Evolutionary conservation across 2,797 vertebrate species (phyloP), one percentile per base, ranked within the genome.

Genomic region (Enteromius argenteus): DNA sequence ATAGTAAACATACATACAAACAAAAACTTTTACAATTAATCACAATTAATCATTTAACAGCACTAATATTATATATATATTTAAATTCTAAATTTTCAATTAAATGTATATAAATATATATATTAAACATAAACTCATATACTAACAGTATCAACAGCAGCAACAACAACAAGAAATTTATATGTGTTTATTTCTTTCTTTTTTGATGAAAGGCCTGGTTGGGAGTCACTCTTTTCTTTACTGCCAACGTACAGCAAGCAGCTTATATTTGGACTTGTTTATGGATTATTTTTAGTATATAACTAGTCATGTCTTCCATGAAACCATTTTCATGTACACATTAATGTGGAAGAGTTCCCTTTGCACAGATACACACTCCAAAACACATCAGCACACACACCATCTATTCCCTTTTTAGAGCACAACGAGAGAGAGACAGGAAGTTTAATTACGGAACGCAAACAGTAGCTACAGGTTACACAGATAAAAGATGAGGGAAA

Each of bases 381-480:
- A 81, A 64, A 72, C 23, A 71, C 23, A 58, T 17, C 14, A 30
- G n/a, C 42, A 35, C 62, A 21, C 2, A 27, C 67, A 68, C 4
- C 23, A 46, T 64, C 60, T 27, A 39, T 75, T 83, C 14, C 42
- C 42, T 23, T 82, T 82, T 73, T 19, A 74, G n/a, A 42, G 15
- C 58, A 64, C 32, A 67, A 27, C 46, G 68, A 81, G 68, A 49
- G 13, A 67, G 53, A 75, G 66, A 84, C 37, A 56, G 15, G 53
- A 75, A 23, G 56, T 74, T 88, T 86, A 86, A 90, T 91, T 87
- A 84, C 42, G 58, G 84, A 86, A 90, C 84, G 49, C 85, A 85
- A 87, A 79, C 71, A 81, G 80, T 86, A 89, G 71, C 72, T 85
- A 81, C 86, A 87, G 86, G 60, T 86, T 79, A 84, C 87, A 35